Conservation (phyloP, 2,113 vertebrate genomes). For the Scopus umbretta region DNA sequence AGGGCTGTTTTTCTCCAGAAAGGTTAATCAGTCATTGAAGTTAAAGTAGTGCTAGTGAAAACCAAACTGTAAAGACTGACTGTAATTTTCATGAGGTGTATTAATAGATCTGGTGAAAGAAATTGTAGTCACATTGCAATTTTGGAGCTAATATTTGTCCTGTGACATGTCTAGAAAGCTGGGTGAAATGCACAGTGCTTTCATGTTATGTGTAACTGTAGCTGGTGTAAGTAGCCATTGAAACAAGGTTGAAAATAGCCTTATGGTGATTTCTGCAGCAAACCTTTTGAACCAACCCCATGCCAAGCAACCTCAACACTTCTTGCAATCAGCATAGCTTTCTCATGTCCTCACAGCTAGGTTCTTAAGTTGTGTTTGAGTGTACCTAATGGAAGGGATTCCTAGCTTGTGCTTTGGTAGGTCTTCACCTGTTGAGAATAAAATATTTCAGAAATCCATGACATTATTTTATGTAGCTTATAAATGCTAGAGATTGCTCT, state of each 20-base stretch:
- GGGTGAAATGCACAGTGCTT: not conserved
- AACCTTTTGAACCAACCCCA: not conserved
- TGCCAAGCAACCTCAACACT: not conserved
- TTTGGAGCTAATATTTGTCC: not conserved
- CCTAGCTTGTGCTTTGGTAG: not conserved
- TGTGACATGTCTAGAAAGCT: not conserved
- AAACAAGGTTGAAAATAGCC: not conserved
- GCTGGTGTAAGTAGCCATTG: not conserved
- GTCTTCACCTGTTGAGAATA: not conserved
- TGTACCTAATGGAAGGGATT: not conserved
- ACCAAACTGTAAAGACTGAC: not conserved
- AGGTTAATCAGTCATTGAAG: conserved; percentile 30
- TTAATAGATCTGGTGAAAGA: not conserved
- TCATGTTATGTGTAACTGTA: not conserved
- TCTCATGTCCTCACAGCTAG: not conserved
- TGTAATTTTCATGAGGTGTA: not conserved
- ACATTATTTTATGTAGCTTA: not conserved
- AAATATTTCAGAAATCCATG: not conserved
- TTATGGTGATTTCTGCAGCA: not conserved
- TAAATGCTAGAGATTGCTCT: not conserved
- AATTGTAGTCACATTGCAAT: not conserved
- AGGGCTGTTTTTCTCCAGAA: not conserved
- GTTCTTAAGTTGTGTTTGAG: not conserved
- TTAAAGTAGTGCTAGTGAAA: not conserved
- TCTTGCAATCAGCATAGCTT: not conserved